Evolutionary conservation across 2,113 vertebrate genomes (phyloP).

Genomic region (Toxotes jaculatrix): DNA sequence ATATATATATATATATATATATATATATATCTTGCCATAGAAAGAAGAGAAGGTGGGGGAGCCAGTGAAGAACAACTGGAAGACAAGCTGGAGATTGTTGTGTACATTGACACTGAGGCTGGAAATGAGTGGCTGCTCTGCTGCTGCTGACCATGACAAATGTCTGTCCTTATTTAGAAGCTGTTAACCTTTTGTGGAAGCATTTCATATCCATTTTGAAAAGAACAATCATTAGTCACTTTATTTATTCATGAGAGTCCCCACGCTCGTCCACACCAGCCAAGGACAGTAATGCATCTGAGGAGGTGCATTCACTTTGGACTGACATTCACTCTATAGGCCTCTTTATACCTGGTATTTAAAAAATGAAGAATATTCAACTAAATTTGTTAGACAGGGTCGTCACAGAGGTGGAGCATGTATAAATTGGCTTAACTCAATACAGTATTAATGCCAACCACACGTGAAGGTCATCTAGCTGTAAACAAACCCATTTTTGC

Average conservation of each 20-base stretch:
- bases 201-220: slow-evolving; percentile 40
- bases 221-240: slow-evolving; percentile 47
- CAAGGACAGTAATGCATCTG: slow-evolving; percentile 33
- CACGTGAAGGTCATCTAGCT: background rate
- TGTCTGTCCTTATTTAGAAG: slow-evolving; percentile 57
- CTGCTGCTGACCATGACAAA: slow-evolving; percentile 23
- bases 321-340: background rate
- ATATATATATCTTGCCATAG: too few species aligned
- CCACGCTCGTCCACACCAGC: slow-evolving; percentile 7
- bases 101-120: background rate
- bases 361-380: background rate
- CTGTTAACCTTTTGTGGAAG: slow-evolving; percentile 66
- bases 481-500: background rate
- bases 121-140: background rate
- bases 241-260: slow-evolving; percentile 64
- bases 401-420: background rate
- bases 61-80: too few species aligned
- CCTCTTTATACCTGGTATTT: background rate
- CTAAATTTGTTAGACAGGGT: background rate
- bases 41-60: too few species aligned
- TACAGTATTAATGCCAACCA: background rate
- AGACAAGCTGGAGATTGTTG: background rate
- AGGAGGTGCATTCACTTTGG: background rate
- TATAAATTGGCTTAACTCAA: background rate
- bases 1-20: too few species aligned